Evolutionary conservation across 2,113 vertebrate species (phyloP).

Genomic region (Opisthocomus hoazin): DNA sequence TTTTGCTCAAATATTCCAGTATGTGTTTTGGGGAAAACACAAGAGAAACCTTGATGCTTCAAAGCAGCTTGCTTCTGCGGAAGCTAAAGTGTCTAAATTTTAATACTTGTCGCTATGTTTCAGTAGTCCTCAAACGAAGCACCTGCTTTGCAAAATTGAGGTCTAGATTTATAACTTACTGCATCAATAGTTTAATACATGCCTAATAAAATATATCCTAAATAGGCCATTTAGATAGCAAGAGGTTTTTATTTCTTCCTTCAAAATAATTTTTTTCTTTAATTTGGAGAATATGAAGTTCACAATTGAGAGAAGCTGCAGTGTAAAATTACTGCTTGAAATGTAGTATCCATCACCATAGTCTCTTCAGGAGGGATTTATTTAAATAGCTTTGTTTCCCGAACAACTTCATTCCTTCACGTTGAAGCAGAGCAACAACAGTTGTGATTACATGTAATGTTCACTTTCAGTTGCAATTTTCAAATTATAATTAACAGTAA

Average conservation of each 20-base stretch:
- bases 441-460: not conserved
- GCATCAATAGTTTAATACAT: not conserved
- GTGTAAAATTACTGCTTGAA: not conserved
- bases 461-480: not conserved
- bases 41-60: not conserved
- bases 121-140: not conserved
- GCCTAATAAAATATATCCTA: not conserved
- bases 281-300: not conserved
- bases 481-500: not conserved
- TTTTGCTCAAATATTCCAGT: not conserved
- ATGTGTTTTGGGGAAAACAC: not conserved
- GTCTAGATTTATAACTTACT: not conserved
- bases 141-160: not conserved
- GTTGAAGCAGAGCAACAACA: not conserved
- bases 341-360: not conserved
- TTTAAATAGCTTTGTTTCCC: not conserved
- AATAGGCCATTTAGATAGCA: not conserved
- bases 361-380: not conserved
- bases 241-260: not conserved
- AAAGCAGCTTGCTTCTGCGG: not conserved
- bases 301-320: not conserved
- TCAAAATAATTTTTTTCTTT: not conserved
- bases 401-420: not conserved
- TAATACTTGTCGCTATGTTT: not conserved
- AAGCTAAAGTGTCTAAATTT: not conserved